Base-by-base conservation (phyloP, 2,797 vertebrate species). In the Crax fasciolata region DNA sequence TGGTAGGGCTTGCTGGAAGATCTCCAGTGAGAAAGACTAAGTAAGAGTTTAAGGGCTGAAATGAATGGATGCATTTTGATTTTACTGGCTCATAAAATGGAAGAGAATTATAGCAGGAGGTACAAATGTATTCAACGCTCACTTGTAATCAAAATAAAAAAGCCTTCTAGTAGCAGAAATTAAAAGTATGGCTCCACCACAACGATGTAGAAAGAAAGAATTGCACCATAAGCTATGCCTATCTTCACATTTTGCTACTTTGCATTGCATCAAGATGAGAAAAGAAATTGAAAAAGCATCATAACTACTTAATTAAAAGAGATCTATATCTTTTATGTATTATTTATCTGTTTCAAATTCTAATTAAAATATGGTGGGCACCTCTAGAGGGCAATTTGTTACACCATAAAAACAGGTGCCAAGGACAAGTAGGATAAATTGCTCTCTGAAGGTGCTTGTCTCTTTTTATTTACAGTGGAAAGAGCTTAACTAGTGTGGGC, bases 311-410 rank as follows among this genome's bases (percentile, higher is more conserved):
- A 32, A 89, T 52, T 55, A 83, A 74, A 84, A 84, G 25, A 24
- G 24, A 13, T 85, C 38, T 83, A 58, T 73, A 74, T 10, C 17
- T 94, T 91, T 68, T 46, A 87, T 8, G 7, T 30, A 59, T 18
- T 83, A 73, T 84, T 66, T 79, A 75, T 84, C 38, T 59, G 17
- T 61, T 68, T 75, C 66, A 88, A 81, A 18, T 4, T 49, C 62
- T 90, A 83, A 93, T 74, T 91, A 91, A 93, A 77, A 83, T 83
- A 82, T 13, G 17, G 21, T 61, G 46, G 41, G 43, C 21, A 44
- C 28, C 48, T 89, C 77, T 81, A 41, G 61, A 91, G 39, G 44
- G 48, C 39, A 77, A 55, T 82, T 79, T 55, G 79, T 76, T 84
- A 43, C 46, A 65, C 19, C 38, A 61, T n/a, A 78, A 89, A 89